These are phyloP conservation scores for Myotis brandtii DNA, from an alignment of 2,113 vertebrate species.

Conservation along the genomic window DNA sequence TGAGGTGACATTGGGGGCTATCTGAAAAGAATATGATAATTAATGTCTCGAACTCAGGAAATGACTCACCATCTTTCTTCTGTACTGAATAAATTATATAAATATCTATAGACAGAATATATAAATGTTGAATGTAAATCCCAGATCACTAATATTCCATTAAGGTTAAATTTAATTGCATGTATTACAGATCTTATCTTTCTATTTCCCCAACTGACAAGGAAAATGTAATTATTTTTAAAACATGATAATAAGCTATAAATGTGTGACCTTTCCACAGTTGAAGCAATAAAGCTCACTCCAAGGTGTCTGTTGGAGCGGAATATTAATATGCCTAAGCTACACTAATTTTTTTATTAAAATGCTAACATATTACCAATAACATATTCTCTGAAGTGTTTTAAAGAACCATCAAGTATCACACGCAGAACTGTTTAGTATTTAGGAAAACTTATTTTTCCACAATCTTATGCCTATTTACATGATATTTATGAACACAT, in stretches of 20 bases:
- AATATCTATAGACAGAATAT: not conserved
- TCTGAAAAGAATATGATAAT: not conserved
- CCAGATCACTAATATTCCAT: conserved; percentile 56
- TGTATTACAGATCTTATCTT: conserved; percentile 46
- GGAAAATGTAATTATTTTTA: conserved; percentile 75
- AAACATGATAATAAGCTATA: conserved; percentile 57
- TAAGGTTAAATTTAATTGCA: conserved; percentile 78
- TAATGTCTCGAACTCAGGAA: conserved; percentile 5
- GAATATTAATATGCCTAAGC: conserved; percentile 55
- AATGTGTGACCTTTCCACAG: conserved; percentile 70
- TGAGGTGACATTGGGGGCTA: not conserved
- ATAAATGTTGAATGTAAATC: conserved; percentile 58
- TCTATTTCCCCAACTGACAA: conserved; percentile 69
- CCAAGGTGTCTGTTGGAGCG: conserved; percentile 15
- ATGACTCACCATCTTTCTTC: not conserved
- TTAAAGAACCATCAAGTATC: not conserved
- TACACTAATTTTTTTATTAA: conserved; percentile 56
- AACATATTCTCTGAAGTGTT: not conserved
- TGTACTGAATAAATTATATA: not conserved
- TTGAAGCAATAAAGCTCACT: conserved; percentile 70
- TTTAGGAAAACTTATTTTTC: not conserved
- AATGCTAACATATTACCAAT: not conserved
- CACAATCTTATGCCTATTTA: not conserved
- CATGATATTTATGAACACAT: not conserved
- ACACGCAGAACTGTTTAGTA: not conserved